Base-by-base conservation (phyloP, 1,140 invertebrate species). In the Sinella curviseta region DNA sequence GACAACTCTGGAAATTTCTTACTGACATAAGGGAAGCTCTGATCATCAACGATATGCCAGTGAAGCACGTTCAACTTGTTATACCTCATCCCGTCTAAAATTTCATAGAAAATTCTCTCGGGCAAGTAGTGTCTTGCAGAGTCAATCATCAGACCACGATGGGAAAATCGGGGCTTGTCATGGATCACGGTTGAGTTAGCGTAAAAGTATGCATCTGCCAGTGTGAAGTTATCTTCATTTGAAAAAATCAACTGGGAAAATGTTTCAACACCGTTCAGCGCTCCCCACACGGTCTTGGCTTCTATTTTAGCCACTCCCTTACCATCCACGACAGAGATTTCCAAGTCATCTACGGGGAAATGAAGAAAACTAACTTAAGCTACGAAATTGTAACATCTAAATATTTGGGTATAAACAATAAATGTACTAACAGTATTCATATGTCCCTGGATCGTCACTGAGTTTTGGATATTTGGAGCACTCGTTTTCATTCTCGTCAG, bases 201-300 rank as follows among this genome's bases (percentile, higher is more conserved):
- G 39, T 80, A 81, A 65, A 82, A 86, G 83, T 86, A 65, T 33
- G 74, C 30, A 26, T 14, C 1, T n/a, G 20, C 24, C 14, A 1
- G 26, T 20, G 17, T 33, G 31, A 30, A 14, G 17, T 65, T 65
- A 17, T 77, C 77, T 0, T 48, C 1, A 70, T 80, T 34, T 4
- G 54, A 31, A 74, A 60, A 83, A 75, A 83, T 70, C 16, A 94
- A 85, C 83, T 96, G 94, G 0, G 90, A 90, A 85, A 94, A 93
- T 0, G 93, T 93, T 87, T 96, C 94, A 48, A 95, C 86, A 0
- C 93, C 94, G 83, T 92, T 87, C 26, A 96, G 84, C 67, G 92
- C 89, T 17, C 94, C 94, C 94, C 94, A 96, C 79, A 94, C 88
- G 8, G 70, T 74, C 3, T 8, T 8, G 16, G 70, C 16, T 31